Conservation (phyloP, 2,113 vertebrate genomes). For the Ceyx margarethae region DNA sequence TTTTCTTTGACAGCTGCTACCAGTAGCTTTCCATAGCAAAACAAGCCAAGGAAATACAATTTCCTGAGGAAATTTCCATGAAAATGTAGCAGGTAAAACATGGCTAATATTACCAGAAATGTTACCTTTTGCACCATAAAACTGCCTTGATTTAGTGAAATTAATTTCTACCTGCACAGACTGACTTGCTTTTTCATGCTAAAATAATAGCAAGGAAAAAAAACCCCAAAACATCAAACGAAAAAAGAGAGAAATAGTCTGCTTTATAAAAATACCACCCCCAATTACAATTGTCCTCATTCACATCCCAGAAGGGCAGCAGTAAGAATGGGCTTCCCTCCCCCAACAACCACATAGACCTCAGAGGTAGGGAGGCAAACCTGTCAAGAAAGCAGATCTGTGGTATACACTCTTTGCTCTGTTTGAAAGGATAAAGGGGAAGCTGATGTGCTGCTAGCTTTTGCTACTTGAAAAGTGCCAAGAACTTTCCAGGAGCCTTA, state of each 20-base stretch:
- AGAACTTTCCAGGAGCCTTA: slow-evolving; percentile 11
- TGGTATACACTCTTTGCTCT: not conserved
- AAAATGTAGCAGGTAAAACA: not conserved
- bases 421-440: not conserved
- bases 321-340: not conserved
- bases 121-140: not conserved
- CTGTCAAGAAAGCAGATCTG: not conserved
- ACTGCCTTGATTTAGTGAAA: not conserved
- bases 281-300: not conserved
- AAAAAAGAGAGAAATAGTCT: not conserved
- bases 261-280: not conserved
- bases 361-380: not conserved
- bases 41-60: not conserved
- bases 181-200: not conserved
- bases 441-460: not conserved
- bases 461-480: not conserved
- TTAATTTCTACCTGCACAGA: not conserved
- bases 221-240: too few relatives aligned
- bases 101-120: not conserved
- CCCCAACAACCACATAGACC: not conserved
- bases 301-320: not conserved
- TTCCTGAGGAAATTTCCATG: slow-evolving; percentile 37
- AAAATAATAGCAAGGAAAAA: not conserved
- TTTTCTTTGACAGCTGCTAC: slow-evolving; percentile 57
- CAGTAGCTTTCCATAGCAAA: slow-evolving; percentile 56